Evolutionary conservation across 2,888 invertebrate species (phyloP), one percentile per base, ranked within the genome.

Genomic region (Pristionchus mayeri): DNA sequence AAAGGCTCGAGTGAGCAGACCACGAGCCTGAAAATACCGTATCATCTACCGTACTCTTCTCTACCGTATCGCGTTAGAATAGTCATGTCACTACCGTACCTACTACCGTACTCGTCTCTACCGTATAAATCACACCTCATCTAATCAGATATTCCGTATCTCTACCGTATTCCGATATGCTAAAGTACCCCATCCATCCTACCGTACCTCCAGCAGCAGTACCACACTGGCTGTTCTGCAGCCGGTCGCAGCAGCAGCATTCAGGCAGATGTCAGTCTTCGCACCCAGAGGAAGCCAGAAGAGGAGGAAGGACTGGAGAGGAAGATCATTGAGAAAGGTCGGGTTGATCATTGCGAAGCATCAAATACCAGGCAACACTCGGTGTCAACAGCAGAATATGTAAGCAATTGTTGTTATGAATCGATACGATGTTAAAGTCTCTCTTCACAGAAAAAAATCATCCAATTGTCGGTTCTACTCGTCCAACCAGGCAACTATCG

Each of bases 271-370:
- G 83, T 91, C 91, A 18, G 86, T 89, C 16, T 85, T 75, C 1
- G 91, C 85, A 11, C 90, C 91, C 4, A 90, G 84, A 6, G 90
- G 89, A 24, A 90, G 85, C 91, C 91, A 91, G 85, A 89, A 91
- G 6, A 71, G 67, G 2, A 91, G 84, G 1, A 88, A 37, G 9
- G 88, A 87, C 85, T 82, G 63, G 27, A 78, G 44, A 57, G n/a
- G 57, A n/a, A 37, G 44, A 44, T 44, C 13, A 44, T 9, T 44
- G 44, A 13, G 44, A 44, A 13, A 44, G 44, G 44, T 44, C 44
- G 13, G 13, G 44, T 44, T 57, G 27, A 78, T 44, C n/a, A n/a
- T n/a, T n/a, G n/a, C n/a, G n/a, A n/a, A n/a, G n/a, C n/a, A n/a
- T n/a, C n/a, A n/a, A n/a, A n/a, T n/a, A n/a, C n/a, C n/a, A n/a